Base-by-base conservation (phyloP, 2,113 vertebrate species). In the Rhinogobius similis region DNA sequence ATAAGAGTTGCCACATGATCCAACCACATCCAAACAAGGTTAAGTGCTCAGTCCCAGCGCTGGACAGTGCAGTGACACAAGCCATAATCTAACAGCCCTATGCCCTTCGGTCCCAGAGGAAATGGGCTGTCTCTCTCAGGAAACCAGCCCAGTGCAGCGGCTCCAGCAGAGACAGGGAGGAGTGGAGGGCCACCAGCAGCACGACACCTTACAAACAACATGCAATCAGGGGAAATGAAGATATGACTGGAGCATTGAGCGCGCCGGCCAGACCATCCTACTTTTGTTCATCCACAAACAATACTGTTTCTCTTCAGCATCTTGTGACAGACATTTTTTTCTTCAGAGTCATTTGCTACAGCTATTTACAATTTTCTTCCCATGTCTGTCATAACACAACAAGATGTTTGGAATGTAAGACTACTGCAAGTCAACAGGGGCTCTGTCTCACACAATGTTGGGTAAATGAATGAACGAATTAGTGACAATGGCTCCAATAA, bases 171-270 rank as follows among this genome's bases (percentile, higher is more conserved):
- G 58, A 61, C 29, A 38, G 58, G 58, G 56, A 38, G 58, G 58
- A 61, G 27, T 61, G 58, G 65, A 70, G 81, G 59, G 67, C 72
- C 64, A 62, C 56, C 61, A 72, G 67, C 79, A 89, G 84, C 85
- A 58, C 86, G 89, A 81, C 81, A 86, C 61, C 73, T 82, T 79
- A 85, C 80, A 77, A 48, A 64, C 88, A 82, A 82, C 91, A 89
- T 85, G 87, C 81, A 92, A 43, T 93, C 90, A 92, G 93, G 80
- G 46, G 18, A 64, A 52, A 63, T 16, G 43, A 8, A 67, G 56
- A 50, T 67, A 48, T 43, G 62, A 75, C 39, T 27, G 70, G 71
- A 83, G 44, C 43, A 75, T 1, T 41, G 23, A 29, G 50, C 23
- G 43, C 39, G 10, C 52, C 41, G 44, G 24, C 24, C n/a, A 63